phyloP scores from a whole-genome alignment of 2,113 vertebrate species.

The Trinectes maculatus region DNA sequence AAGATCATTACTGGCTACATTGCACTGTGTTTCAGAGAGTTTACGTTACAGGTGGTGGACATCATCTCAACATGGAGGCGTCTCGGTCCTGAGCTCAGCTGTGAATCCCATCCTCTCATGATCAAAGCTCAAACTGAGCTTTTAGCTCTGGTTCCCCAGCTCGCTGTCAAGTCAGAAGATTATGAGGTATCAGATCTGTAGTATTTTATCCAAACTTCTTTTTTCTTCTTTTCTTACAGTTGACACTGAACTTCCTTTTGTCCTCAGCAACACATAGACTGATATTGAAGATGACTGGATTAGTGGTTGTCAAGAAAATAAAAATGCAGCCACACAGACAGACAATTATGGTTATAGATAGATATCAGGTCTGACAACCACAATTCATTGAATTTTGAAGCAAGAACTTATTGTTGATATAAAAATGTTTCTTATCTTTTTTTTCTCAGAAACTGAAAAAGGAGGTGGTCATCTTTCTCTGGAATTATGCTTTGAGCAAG shows the following conservation, averaged over 20 bases:
- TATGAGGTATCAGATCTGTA: conserved; percentile 85
- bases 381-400: too few species aligned
- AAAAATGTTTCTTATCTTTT: conserved; percentile 24
- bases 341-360: too few species aligned
- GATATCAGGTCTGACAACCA: neutral
- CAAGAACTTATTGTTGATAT: neutral
- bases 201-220: too few species aligned
- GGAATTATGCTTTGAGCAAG: conserved; percentile 87
- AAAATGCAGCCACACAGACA: too few species aligned
- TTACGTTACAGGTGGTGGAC: conserved; percentile 88
- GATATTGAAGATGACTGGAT: neutral
- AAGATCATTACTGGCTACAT: neutral
- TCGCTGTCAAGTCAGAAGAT: conserved; percentile 88
- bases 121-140: conserved; percentile 87
- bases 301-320: neutral
- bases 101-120: conserved; percentile 88
- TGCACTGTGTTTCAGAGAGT: neutral
- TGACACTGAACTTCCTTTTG: neutral
- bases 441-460: conserved; percentile 88
- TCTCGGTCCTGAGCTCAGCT: conserved; percentile 86
- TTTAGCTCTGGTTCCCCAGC: conserved; percentile 89
- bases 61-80: conserved; percentile 91
- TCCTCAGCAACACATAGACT: too few species aligned
- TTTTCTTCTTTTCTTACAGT: too few species aligned
- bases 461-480: conserved; percentile 89